phyloP scores from a whole-genome alignment of 2,888 invertebrate species.

The Mylabris sibirica region DNA sequence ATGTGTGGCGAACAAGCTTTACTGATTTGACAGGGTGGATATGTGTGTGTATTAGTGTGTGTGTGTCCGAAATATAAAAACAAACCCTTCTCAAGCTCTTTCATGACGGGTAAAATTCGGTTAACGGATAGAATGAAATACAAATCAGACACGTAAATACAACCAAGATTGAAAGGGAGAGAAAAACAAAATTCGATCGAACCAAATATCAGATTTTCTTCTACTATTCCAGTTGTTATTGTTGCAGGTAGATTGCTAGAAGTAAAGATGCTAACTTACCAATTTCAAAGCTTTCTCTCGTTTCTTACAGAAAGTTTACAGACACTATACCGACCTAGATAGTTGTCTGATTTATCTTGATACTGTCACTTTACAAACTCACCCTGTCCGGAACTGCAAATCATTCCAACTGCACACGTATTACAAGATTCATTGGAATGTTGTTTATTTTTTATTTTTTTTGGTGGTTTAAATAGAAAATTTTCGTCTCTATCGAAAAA shows the following conservation, averaged over 20 bases:
- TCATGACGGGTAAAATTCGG: slow-evolving; percentile 24
- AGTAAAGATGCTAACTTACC: neutral
- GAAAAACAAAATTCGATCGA: slow-evolving; percentile 18
- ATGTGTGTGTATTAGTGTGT: too few relatives aligned
- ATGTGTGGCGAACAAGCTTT: slow-evolving; percentile 14
- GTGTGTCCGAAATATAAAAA: slow-evolving; percentile 23
- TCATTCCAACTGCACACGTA: slow-evolving; percentile 34
- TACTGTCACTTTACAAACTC: slow-evolving; percentile 46
- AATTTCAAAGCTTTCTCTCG: neutral
- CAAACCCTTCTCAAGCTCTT: slow-evolving; percentile 22
- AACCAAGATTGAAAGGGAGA: slow-evolving; percentile 23
- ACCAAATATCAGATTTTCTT: slow-evolving; percentile 29
- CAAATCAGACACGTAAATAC: slow-evolving; percentile 10
- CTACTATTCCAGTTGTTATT: neutral
- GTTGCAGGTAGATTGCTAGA: neutral
- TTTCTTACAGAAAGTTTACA: slow-evolving; percentile 43
- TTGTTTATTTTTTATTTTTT: too few relatives aligned
- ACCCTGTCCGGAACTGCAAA: slow-evolving; percentile 47
- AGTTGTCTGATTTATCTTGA: slow-evolving; percentile 56
- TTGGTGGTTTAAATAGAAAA: neutral
- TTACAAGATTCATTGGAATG: neutral
- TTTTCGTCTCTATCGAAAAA: neutral
- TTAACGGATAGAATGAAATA: slow-evolving; percentile 28
- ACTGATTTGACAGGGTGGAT: slow-evolving; percentile 1
- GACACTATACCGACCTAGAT: slow-evolving; percentile 52